These are phyloP conservation scores for Manduca sexta DNA, from an alignment of 1,140 invertebrate genomes.

Conservation along the genomic window DNA sequence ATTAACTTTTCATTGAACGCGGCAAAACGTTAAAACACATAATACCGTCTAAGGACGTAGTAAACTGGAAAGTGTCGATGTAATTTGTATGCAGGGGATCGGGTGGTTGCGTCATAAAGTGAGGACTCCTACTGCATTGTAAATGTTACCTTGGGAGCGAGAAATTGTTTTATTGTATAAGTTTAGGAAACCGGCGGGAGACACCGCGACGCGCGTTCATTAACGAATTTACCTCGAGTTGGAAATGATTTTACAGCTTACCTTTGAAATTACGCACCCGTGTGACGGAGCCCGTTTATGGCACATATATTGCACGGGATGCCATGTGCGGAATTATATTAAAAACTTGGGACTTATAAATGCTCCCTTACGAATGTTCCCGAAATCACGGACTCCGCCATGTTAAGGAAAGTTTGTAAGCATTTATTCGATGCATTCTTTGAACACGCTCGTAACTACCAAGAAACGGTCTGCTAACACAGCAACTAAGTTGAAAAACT, in stretches of 20 bases:
- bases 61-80: constrained; percentile 46
- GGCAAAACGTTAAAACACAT: constrained; percentile 10
- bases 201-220: not conserved
- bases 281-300: too few species aligned
- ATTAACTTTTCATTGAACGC: constrained; percentile 25
- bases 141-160: constrained; percentile 23
- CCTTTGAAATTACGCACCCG: not conserved
- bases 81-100: constrained; percentile 48
- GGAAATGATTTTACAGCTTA: not conserved
- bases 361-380: too few species aligned
- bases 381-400: too few species aligned
- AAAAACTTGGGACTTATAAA: too few species aligned
- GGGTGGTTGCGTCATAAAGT: constrained; percentile 38
- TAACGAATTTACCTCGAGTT: not conserved
- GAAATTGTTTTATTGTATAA: constrained; percentile 33
- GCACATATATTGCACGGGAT: too few species aligned
- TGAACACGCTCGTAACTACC: too few species aligned
- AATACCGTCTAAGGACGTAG: constrained; percentile 32
- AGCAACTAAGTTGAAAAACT: too few species aligned
- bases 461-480: too few species aligned
- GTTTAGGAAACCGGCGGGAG: constrained; percentile 8
- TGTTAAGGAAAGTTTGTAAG: too few species aligned
- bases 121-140: constrained; percentile 40
- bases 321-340: too few species aligned
- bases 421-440: too few species aligned